These are phyloP conservation scores for Scolanthus callimorphus DNA, from an alignment of 92 coral and sea anemone genomes.

Conservation along the genomic window DNA sequence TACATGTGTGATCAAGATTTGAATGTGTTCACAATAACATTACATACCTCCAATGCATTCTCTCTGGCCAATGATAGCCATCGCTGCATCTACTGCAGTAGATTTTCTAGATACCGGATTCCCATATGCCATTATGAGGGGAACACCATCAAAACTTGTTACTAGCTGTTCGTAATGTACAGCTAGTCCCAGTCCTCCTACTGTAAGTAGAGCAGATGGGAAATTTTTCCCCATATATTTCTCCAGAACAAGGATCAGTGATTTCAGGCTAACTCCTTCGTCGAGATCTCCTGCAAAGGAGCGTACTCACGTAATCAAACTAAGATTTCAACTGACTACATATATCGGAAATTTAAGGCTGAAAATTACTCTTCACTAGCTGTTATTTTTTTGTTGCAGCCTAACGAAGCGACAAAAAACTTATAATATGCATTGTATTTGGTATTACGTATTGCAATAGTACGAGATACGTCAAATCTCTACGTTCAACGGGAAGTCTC, in stretches of 20 bases:
- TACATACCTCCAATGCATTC: background rate
- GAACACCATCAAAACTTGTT: slow-evolving; percentile 14
- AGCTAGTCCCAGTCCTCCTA: slow-evolving; percentile 34
- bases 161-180: slow-evolving; percentile 35
- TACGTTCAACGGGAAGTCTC: too few species aligned
- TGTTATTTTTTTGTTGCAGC: too few species aligned
- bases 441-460: too few species aligned
- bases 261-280: background rate
- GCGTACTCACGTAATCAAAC: too few species aligned
- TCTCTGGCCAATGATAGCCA: slow-evolving; percentile 3
- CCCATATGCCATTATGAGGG: slow-evolving; percentile 22
- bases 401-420: too few species aligned
- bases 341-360: too few species aligned
- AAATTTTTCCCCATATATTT: slow-evolving; percentile 27
- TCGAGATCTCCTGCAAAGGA: slow-evolving; percentile 19
- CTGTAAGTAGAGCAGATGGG: slow-evolving; percentile 19
- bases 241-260: background rate
- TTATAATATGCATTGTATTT: too few species aligned
- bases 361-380: too few species aligned
- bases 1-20: background rate
- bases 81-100: slow-evolving; percentile 5
- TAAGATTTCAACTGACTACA: too few species aligned
- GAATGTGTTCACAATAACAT: background rate
- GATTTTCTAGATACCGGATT: slow-evolving; percentile 12
- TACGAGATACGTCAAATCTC: too few species aligned